Evolutionary conservation across 2,797 vertebrate genomes (phyloP), one percentile per base, ranked within the genome.

Genomic region (Setipinna tenuifilis): DNA sequence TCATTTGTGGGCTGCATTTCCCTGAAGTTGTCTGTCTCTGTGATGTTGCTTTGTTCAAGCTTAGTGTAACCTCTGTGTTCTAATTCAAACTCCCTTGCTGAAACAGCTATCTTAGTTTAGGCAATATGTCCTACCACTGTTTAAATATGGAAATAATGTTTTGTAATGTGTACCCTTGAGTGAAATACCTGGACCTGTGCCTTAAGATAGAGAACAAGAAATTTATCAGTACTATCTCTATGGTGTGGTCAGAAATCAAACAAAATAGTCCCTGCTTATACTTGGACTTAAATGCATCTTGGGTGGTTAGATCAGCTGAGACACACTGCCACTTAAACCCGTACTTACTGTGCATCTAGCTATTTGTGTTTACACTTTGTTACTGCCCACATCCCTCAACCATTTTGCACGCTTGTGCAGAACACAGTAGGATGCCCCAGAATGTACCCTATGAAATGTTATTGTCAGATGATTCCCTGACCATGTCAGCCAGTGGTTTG

Each of bases 191-290:
- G 31, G 14, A 83, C 23, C 62, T 41, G 82, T 50, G 82, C 25
- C 84, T 85, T 81, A 78, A 44, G 71, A 78, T 78, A 44, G 71
- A 21, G 71, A 78, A 78, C 71, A 78, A 78, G 31, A 75, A 41
- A 78, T 21, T 21, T 75, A 35, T 21, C 35, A 78, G 44, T 78
- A 19, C 71, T 78, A 78, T 44, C 35, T 78, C 17, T 78, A 78
- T 78, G 71, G 35, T 78, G 71, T 78, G 71, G 71, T 78, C 35
- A 44, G 31, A 75, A 44, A 17, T 21, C 41, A 78, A 78, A 78
- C 44, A 83, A 65, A 48, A 84, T 57, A 31, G 75, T 54, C 50
- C 50, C 50, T 54, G 50, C 50, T 9, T 14, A 54, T 54, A 10
- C 50, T 54, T 9, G 7, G 50, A 54, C 50, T 54, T 54, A 9